These are phyloP conservation scores for Platichthys flesus DNA, from an alignment of 2,113 vertebrate genomes.

Conservation along the genomic window DNA sequence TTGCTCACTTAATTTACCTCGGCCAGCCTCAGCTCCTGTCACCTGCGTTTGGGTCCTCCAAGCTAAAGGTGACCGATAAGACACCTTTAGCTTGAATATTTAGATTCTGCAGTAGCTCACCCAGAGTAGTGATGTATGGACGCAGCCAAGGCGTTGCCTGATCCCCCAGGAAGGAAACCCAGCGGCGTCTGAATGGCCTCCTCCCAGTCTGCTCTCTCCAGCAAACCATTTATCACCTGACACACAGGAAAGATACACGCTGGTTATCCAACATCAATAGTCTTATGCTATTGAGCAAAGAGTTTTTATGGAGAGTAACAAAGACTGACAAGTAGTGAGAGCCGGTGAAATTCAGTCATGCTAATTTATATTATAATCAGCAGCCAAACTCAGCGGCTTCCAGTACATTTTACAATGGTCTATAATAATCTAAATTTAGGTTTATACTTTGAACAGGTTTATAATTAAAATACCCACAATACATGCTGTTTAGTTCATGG, in stretches of 20 bases:
- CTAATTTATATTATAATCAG: no score
- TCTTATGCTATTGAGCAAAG: neutral
- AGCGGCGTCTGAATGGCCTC: conserved; percentile 86
- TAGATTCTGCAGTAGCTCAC: conserved; percentile 76
- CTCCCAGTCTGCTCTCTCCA: conserved; percentile 92
- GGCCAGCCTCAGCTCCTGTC: no score
- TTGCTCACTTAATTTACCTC: no score
- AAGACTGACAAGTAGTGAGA: neutral
- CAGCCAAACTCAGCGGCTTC: no score
- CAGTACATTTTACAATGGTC: no score
- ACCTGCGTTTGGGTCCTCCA: neutral
- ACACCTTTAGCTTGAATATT: neutral
- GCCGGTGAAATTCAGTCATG: neutral
- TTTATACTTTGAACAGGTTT: no score
- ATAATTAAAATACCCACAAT: no score
- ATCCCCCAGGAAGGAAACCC: conserved; percentile 92
- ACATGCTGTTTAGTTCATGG: neutral
- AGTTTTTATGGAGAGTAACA: neutral
- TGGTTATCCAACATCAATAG: neutral
- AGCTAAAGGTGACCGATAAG: neutral
- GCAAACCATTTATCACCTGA: conserved; percentile 94
- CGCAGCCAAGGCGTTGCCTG: conserved; percentile 91
- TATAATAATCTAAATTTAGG: no score
- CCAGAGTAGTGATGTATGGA: conserved; percentile 92
- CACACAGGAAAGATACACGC: conserved; percentile 18